These are phyloP conservation scores for Anastrepha ludens DNA, from an alignment of 1,140 invertebrate species.

Conservation along the genomic window DNA sequence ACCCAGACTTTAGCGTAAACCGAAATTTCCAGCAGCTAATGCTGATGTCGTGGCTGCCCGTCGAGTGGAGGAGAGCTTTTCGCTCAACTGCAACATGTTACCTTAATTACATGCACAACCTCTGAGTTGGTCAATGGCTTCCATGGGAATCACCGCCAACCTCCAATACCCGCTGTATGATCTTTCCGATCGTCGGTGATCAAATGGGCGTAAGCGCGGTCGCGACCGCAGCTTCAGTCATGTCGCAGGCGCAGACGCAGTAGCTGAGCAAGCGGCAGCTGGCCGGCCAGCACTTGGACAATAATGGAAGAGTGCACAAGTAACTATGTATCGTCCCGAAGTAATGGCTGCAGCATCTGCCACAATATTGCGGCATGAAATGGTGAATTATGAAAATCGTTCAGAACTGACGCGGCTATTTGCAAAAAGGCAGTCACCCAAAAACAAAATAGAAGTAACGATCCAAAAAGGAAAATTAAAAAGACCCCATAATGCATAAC, in stretches of 20 bases:
- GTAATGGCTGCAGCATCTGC: conserved; percentile 68
- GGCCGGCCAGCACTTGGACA: neutral
- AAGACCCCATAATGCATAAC: conserved; percentile 29
- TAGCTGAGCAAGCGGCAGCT: neutral
- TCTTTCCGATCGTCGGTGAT: conserved; percentile 48
- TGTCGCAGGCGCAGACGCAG: conserved; percentile 22
- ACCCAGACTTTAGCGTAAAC: neutral
- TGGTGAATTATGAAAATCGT: conserved; percentile 74
- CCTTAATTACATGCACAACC: conserved; percentile 73
- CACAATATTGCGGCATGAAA: conserved; percentile 33
- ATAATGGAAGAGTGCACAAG: neutral
- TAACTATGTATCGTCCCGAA: conserved; percentile 61
- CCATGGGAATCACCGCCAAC: conserved; percentile 2
- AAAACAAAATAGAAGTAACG: neutral
- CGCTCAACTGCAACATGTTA: conserved; percentile 66
- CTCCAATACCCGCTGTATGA: neutral
- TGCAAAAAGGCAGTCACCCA: neutral
- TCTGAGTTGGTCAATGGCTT: conserved; percentile 5
- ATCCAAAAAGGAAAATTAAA: neutral
- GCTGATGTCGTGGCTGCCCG: neutral
- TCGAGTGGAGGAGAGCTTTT: conserved; percentile 51
- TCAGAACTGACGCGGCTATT: conserved; percentile 67
- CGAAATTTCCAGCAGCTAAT: neutral
- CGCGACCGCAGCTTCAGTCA: neutral
- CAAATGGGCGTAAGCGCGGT: conserved; percentile 47